phyloP scores from a whole-genome alignment of 2,113 vertebrate species.

The Misgurnus anguillicaudatus region DNA sequence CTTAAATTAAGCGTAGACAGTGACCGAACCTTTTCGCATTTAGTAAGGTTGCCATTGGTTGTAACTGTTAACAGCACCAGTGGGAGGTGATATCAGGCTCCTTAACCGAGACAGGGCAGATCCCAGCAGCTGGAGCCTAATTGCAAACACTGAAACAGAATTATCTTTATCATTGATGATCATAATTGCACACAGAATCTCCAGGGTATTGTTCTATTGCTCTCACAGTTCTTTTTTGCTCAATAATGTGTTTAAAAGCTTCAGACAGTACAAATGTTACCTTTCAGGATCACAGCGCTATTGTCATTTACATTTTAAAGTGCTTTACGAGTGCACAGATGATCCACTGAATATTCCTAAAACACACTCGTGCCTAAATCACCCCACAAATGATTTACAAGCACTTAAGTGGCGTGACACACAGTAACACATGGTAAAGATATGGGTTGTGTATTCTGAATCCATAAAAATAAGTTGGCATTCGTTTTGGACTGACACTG shows the following conservation, averaged over 20 bases:
- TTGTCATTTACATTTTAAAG: constrained; percentile 50
- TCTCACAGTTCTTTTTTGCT: constrained; percentile 53
- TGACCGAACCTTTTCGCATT: neutral
- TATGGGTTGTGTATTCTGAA: neutral
- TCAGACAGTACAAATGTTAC: constrained; percentile 49
- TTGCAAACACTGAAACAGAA: constrained; percentile 72
- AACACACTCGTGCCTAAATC: constrained; percentile 17
- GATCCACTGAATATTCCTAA: constrained; percentile 31
- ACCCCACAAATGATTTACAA: constrained; percentile 22
- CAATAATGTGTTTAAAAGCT: constrained; percentile 51
- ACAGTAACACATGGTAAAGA: neutral
- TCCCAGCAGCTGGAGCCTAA: constrained; percentile 79
- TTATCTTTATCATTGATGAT: constrained; percentile 80
- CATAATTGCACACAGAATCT: constrained; percentile 77
- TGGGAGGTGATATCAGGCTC: constrained; percentile 60
- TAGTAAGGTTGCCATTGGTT: constrained; percentile 2
- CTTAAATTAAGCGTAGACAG: neutral
- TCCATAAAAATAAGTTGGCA: neutral
- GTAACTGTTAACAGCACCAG: constrained; percentile 30
- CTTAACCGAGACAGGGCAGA: constrained; percentile 70
- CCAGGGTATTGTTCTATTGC: constrained; percentile 74
- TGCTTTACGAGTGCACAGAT: constrained; percentile 28
- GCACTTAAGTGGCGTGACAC: constrained; percentile 16
- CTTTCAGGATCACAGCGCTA: constrained; percentile 44
- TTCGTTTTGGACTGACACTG: neutral